Conservation (phyloP, 2,797 vertebrate genomes). For the Cossypha polioptera region DNA sequence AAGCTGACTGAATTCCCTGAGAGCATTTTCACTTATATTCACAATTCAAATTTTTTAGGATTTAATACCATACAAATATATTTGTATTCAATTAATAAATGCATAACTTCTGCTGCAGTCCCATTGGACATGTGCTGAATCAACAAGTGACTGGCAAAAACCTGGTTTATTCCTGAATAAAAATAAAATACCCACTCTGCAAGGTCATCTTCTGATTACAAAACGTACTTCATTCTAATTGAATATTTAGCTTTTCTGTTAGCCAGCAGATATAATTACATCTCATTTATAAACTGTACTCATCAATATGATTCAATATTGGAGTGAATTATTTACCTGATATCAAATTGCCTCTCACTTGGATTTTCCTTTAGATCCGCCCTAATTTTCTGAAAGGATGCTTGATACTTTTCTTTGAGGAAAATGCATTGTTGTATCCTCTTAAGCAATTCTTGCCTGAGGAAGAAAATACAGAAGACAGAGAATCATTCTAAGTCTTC, state of each 20-base stretch:
- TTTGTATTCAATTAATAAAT: background rate
- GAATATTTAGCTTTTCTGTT: background rate
- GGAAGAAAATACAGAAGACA: background rate
- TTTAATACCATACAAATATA: background rate
- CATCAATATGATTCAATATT: background rate
- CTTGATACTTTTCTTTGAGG: conserved; percentile 80
- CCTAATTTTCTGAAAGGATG: conserved; percentile 76
- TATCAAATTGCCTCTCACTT: conserved; percentile 77
- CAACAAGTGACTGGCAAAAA: background rate
- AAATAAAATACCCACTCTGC: background rate
- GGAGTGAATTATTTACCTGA: conserved; percentile 72
- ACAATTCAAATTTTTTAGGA: background rate
- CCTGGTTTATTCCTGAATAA: background rate
- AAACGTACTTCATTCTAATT: background rate
- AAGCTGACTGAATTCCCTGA: background rate
- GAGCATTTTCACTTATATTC: background rate
- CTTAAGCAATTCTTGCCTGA: conserved; percentile 77
- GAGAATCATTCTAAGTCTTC: background rate
- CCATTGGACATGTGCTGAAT: background rate
- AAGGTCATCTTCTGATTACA: background rate
- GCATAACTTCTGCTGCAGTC: background rate
- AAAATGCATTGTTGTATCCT: conserved; percentile 76
- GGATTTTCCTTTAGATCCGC: conserved; percentile 75
- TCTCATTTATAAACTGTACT: background rate
- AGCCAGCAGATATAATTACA: background rate